Evolutionary conservation across 1,140 invertebrate species (phyloP).

Genomic region (Bradysia coprophila): DNA sequence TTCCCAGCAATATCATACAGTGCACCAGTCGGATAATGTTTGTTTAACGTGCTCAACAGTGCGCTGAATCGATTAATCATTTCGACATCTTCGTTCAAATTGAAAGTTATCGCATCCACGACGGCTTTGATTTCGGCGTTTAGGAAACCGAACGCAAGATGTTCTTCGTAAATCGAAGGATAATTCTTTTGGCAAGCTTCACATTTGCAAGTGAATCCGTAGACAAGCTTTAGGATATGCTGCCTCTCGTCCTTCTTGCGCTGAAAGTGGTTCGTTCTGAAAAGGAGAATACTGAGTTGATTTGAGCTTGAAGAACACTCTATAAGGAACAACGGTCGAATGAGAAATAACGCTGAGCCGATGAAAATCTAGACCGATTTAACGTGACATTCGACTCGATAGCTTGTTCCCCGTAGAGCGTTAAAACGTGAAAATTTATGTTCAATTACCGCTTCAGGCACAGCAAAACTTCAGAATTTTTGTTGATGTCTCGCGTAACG

Average conservation of each 20-base stretch:
- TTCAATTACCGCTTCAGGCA: not conserved
- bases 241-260: no score
- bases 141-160: no score
- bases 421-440: constrained; percentile 1
- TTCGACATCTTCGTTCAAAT: no score
- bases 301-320: constrained; percentile 5
- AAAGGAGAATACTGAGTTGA: constrained; percentile 11
- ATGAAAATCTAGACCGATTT: not conserved
- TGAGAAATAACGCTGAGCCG: not conserved
- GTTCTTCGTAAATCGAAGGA: no score
- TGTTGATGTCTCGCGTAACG: constrained; percentile 40
- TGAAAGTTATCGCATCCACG: no score
- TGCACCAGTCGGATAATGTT: no score
- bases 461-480: constrained; percentile 33
- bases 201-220: constrained; percentile 73
- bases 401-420: constrained; percentile 1
- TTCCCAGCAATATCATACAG: no score
- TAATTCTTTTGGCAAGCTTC: constrained; percentile 55
- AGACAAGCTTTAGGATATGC: constrained; percentile 65
- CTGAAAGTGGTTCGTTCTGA: no score
- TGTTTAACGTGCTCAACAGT: no score
- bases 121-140: no score
- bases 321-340: constrained; percentile 3
- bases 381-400: not conserved
- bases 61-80: no score